Conservation (phyloP, 2,888 invertebrate species). For the Sphaerophoria taeniata region DNA sequence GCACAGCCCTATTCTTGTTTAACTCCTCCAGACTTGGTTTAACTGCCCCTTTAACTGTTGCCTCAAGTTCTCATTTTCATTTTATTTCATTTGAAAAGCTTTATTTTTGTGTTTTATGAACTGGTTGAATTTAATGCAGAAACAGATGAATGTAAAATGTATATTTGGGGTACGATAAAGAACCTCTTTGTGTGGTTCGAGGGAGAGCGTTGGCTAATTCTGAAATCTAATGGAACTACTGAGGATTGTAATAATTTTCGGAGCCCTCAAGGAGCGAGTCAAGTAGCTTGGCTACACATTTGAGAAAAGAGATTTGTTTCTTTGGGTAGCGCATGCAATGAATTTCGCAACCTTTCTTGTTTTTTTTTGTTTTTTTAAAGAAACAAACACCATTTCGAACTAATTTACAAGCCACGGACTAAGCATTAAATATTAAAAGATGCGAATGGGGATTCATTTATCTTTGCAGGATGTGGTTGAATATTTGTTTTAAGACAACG, state of each 20-base stretch:
- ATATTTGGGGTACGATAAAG: conserved; percentile 14
- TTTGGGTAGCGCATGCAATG: background rate
- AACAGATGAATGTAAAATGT: conserved; percentile 30
- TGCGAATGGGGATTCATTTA: conserved; percentile 37
- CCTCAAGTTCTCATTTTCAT: background rate
- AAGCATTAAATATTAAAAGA: conserved; percentile 27
- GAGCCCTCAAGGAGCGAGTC: background rate
- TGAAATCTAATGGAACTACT: conserved; percentile 35
- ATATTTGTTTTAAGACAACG: conserved; percentile 47
- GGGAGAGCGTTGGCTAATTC: background rate
- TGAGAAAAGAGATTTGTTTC: background rate
- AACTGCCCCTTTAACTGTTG: background rate
- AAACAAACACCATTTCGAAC: conserved; percentile 31
- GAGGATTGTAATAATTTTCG: conserved; percentile 20
- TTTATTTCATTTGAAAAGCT: conserved; percentile 15
- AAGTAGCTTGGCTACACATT: background rate
- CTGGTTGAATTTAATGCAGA: conserved; percentile 24
- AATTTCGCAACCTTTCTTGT: background rate
- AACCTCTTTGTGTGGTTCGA: background rate
- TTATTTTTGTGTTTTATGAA: conserved; percentile 34
- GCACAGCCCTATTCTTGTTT: conserved; percentile 23
- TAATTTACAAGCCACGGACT: conserved; percentile 27
- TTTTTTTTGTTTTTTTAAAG: background rate
- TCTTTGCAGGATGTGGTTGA: conserved; percentile 41
- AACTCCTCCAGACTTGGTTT: background rate